Base-by-base conservation (phyloP, 1,140 invertebrate genomes). In the Drosophila kurseongensis region DNA sequence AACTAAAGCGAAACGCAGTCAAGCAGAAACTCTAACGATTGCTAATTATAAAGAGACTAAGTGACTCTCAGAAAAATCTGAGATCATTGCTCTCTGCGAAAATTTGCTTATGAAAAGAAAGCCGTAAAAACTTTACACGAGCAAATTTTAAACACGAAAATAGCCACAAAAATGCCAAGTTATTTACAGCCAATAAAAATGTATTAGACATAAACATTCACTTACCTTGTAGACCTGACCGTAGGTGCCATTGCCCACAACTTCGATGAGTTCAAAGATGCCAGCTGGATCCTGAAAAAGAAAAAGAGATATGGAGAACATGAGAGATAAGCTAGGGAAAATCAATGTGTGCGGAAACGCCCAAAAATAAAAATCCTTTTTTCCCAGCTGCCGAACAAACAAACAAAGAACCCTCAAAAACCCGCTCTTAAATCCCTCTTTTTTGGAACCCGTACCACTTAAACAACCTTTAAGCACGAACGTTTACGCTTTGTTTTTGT, bases 231-330 rank as follows among this genome's bases (percentile, higher is more conserved):
- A 99, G 60, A 99, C 99, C 95, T 99, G 98, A 76, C 99, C 99
- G 94, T 99, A 99, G 23, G 99, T 99, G 92, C 99, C 99, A 98
- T 99, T 99, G 93, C 99, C 99, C 62, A 99, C 99, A 47, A 99
- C 98, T 96, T 99, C 99, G 92, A 99, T 99, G 60, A 99, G 94
- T 93, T 99, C 98, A 94, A 99, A 99, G 92, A 99, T 99, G 80
- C 99, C 99, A 93, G 98, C 98, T 80, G 99, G 99, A 94, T 99
- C 99, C 98, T 99, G 94, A 85, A 94, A 85, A 44, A 7, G 47
- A 52, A 27, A 48, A 18, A 48, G 91, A 90, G 88, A 92, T 92
- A 90, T 56, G 51, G 16, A 41, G 44, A 23, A 40, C 23, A 18
- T 45, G 27, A 52, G 29, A 27, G 41, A 67, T 63, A 29, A 42